phyloP scores from a whole-genome alignment of 1,140 invertebrate genomes.

The Sogatella furcifera region DNA sequence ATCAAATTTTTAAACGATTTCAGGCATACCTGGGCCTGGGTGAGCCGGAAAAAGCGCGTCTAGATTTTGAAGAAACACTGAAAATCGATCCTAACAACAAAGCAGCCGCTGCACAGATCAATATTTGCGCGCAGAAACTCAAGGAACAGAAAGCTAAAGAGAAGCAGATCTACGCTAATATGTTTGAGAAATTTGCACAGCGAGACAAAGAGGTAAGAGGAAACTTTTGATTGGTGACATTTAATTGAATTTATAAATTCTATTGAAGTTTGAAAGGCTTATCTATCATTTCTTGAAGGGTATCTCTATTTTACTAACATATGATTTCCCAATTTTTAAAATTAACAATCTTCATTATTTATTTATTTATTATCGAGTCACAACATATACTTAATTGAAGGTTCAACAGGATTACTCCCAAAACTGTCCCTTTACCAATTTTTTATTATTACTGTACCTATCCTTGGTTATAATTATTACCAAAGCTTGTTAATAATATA shows the following conservation, averaged over 20 bases:
- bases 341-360: too few relatives aligned
- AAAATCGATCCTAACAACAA: conserved; percentile 66
- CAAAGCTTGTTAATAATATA: neutral
- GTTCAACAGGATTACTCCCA: too few relatives aligned
- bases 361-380: too few relatives aligned
- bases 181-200: conserved; percentile 85
- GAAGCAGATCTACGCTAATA: conserved; percentile 84
- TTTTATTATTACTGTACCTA: too few relatives aligned
- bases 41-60: conserved; percentile 65
- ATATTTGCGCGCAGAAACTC: conserved; percentile 58
- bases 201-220: conserved; percentile 59
- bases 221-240: neutral
- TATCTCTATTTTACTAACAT: too few relatives aligned
- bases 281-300: too few relatives aligned
- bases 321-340: too few relatives aligned
- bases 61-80: conserved; percentile 66
- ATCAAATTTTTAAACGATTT: neutral
- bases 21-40: conserved; percentile 60
- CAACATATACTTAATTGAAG: too few relatives aligned
- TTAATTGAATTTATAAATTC: neutral
- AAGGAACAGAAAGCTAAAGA: conserved; percentile 69
- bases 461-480: neutral
- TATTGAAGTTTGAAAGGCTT: neutral
- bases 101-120: conserved; percentile 70
- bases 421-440: too few relatives aligned